phyloP scores from a whole-genome alignment of 2,797 vertebrate species.

The Xenentodon cancila region DNA sequence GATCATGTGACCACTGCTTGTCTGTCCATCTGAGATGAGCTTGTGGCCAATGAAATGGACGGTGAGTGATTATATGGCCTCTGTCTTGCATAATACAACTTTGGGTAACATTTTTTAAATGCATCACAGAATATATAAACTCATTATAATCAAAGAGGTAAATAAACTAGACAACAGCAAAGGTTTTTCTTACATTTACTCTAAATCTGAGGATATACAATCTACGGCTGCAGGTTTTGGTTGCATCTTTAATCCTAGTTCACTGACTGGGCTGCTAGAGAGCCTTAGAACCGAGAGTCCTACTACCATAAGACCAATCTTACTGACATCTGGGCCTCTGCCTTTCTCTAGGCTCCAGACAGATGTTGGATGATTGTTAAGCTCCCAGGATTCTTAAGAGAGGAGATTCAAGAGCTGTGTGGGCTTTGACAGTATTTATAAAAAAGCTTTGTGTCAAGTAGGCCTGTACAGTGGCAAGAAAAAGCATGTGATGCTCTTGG shows the following conservation, averaged over 20 bases:
- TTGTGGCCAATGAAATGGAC: too few species aligned
- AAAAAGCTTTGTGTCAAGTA: constrained; percentile 26
- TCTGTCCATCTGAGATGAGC: too few species aligned
- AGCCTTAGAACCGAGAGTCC: constrained; percentile 69
- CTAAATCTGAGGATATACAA: constrained; percentile 43
- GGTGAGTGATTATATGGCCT: too few species aligned
- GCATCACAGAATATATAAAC: too few species aligned
- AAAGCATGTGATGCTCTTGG: too few species aligned
- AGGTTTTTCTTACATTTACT: constrained; percentile 11
- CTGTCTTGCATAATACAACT: too few species aligned
- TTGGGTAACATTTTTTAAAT: too few species aligned
- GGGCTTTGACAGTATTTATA: constrained; percentile 24
- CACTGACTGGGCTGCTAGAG: constrained; percentile 62
- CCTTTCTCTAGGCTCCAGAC: constrained; percentile 74
- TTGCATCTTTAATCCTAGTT: constrained; percentile 69
- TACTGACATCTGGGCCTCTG: constrained; percentile 76
- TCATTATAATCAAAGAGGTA: neutral
- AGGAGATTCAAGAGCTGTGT: constrained; percentile 37
- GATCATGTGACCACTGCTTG: too few species aligned
- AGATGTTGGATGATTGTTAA: constrained; percentile 74
- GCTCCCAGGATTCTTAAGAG: constrained; percentile 64
- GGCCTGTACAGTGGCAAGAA: neutral
- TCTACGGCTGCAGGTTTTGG: constrained; percentile 48
- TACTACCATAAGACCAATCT: constrained; percentile 78
- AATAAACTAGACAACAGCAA: constrained; percentile 2